phyloP scores from a whole-genome alignment of 2,113 vertebrate species.

The Urocitellus parryii region DNA sequence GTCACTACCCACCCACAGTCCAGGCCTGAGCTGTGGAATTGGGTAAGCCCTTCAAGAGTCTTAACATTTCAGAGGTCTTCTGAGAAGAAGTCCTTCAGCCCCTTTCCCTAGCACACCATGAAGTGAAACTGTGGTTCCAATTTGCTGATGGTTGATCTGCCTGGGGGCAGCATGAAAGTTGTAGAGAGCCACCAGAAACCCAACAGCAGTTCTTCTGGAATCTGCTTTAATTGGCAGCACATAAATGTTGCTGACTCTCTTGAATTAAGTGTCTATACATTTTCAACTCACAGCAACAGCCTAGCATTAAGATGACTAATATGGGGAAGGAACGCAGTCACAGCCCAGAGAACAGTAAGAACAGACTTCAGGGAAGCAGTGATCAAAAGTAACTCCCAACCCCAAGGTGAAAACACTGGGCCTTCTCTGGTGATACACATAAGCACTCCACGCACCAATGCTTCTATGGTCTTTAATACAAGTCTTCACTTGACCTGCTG shows the following conservation, averaged over 20 bases:
- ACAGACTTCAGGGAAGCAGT: background rate
- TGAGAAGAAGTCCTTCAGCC: background rate
- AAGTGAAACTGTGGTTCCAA: background rate
- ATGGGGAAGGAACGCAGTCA: background rate
- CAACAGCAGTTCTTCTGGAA: background rate
- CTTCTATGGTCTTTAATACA: background rate
- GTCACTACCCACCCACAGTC: background rate
- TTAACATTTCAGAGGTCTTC: background rate
- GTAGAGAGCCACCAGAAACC: background rate
- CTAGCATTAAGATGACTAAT: background rate
- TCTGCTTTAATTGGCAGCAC: constrained; percentile 33
- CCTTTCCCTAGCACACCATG: background rate
- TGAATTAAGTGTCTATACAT: background rate
- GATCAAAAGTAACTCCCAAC: background rate
- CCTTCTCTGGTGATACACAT: background rate
- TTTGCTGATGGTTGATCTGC: background rate
- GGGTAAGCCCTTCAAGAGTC: background rate
- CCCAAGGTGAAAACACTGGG: background rate
- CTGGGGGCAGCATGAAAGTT: background rate
- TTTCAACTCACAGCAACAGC: background rate
- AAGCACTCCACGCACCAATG: background rate
- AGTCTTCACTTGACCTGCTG: background rate
- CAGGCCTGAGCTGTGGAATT: constrained; percentile 13
- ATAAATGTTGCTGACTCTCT: background rate
- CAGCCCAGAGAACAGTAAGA: background rate